Conservation (phyloP, 2,113 vertebrate species). For the Malaclemys terrapin region DNA sequence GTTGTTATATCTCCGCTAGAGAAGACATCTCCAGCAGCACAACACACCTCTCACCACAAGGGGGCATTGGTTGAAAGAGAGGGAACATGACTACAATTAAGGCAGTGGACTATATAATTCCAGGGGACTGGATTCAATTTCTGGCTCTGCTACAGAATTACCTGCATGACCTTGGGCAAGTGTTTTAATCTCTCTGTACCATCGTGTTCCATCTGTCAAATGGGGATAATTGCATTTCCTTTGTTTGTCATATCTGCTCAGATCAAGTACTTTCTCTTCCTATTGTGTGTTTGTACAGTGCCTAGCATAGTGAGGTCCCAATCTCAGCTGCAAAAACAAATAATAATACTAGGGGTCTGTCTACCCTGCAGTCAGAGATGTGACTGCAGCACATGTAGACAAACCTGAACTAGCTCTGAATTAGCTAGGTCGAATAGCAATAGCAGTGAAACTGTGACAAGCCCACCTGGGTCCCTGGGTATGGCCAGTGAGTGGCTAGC, state of each 20-base stretch:
- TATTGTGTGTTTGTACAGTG: accelerated
- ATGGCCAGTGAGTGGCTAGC: background rate
- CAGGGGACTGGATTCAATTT: background rate
- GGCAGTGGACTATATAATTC: background rate
- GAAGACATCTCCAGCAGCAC: too few relatives aligned
- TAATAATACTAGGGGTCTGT: too few relatives aligned
- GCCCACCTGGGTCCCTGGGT: background rate
- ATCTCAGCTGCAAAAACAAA: background rate
- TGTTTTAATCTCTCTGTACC: background rate
- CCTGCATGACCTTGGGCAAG: background rate
- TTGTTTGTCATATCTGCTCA: background rate
- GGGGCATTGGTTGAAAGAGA: background rate
- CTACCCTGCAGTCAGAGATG: too few relatives aligned
- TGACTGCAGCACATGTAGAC: too few relatives aligned
- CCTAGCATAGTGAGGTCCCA: background rate
- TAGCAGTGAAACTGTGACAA: background rate
- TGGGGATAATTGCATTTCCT: background rate
- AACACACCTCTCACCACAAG: background rate
- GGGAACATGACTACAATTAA: background rate
- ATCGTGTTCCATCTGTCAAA: background rate
- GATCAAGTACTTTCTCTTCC: accelerated
- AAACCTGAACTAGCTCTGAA: too few relatives aligned
- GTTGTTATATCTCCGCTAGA: too few relatives aligned
- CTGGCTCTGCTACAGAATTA: background rate
- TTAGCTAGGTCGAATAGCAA: background rate